A percentile compares a stretch with the other conserved stretches of the same genome.
Evolutionary conservation across 2,797 vertebrate genomes (phyloP).

Genomic region (Protosalanx chinensis): DNA sequence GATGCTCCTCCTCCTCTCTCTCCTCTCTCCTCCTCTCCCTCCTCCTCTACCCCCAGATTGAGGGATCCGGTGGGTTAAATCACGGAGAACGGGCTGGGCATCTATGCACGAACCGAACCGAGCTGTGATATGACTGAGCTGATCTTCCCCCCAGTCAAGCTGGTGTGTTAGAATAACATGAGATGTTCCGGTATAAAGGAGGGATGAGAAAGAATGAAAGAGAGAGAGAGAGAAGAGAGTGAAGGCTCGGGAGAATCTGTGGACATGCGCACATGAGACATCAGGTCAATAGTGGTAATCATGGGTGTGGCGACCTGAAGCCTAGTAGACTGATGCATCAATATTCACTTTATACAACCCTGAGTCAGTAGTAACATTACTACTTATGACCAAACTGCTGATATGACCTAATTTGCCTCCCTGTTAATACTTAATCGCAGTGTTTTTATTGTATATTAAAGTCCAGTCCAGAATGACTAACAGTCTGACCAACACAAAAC

Average conservation of each 20-base stretch:
- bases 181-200: slow-evolving; percentile 16
- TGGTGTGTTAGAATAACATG: neutral
- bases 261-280: slow-evolving; percentile 53
- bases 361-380: neutral
- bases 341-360: neutral
- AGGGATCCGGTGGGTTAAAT: slow-evolving; percentile 57
- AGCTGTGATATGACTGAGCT: slow-evolving; percentile 29
- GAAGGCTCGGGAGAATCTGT: slow-evolving; percentile 57
- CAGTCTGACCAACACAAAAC: too few relatives aligned
- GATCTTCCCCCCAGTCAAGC: neutral
- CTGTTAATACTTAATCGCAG: too few relatives aligned
- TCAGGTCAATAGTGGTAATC: slow-evolving; percentile 59
- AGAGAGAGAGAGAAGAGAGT: slow-evolving; percentile 37
- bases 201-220: slow-evolving; percentile 19
- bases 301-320: slow-evolving; percentile 61
- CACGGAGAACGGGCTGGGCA: slow-evolving; percentile 61
- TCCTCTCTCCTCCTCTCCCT: slow-evolving; percentile 14
- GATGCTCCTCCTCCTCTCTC: slow-evolving; percentile 17
- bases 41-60: slow-evolving; percentile 7
- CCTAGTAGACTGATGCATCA: neutral
- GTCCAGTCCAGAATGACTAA: neutral
- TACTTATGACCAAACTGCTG: too few relatives aligned
- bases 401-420: neutral
- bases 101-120: slow-evolving; percentile 35
- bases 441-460: too few relatives aligned